Evolutionary conservation across 2,797 vertebrate genomes (phyloP), one percentile per base, ranked within the genome.

Genomic region (Macrochelys suwanniensis): DNA sequence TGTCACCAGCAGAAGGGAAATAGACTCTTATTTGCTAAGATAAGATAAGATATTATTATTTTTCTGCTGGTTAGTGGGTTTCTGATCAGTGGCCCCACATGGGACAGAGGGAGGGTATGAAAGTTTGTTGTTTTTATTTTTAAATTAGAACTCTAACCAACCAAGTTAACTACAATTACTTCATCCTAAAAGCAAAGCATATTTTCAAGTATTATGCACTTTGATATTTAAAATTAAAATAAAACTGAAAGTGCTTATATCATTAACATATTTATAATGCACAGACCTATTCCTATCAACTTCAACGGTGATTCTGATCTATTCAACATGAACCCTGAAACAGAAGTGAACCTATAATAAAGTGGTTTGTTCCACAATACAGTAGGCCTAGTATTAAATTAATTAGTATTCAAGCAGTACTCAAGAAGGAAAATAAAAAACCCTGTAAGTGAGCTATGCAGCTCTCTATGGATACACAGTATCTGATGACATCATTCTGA

Each of bases 401-500:
- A 92, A 71, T 50, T 71, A 11, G 80, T 78, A 8, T 37, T 56
- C 13, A 21, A 94, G n/a, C 19, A 54, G 8, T 53, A 87, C 28
- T 37, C 13, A 11, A 87, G 54, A 3, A 93, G 47, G 77, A 85
- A 82, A 86, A 85, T 76, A 82, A 92, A 89, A 83, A 57, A n/a
- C 53, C 71, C 26, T 53, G 37, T 42, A 82, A 80, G 11, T 71
- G 86, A 94, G 77, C 31, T 79, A 21, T 17, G 37, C 5, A 85
- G 80, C 76, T 77, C 59, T 82, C 76, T 91, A 54, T 53, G 82
- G 92, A 97, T 95, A 92, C 82, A 80, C 84, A 89, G 87, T 92
- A 89, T 88, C 84, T 96, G 82, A 96, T 93, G 65, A 87, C 88
- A 93, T 84, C 61, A 82, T 80, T 89, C 49, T 92, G 84, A 85